Percentiles rank a stretch among this genome's conserved stretches.
These are phyloP conservation scores for Arrhopalites spinosus DNA, from an alignment of 2,888 invertebrate species.

Conservation along the genomic window DNA sequence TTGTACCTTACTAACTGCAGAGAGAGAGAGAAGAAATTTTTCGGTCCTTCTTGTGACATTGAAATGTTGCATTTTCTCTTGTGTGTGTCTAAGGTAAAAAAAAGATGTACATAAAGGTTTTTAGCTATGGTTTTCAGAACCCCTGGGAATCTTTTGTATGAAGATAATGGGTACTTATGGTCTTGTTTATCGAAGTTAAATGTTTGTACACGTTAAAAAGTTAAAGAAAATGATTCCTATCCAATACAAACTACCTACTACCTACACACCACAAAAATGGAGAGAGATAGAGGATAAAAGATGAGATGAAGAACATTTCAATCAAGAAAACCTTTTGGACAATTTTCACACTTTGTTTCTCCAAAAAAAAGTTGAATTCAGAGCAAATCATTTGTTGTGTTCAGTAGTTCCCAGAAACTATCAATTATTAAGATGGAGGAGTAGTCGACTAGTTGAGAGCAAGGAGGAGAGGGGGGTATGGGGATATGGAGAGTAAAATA, in stretches of 20 bases:
- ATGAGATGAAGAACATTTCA: conserved; percentile 26
- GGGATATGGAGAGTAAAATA: conserved; percentile 30
- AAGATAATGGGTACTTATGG: too few relatives aligned
- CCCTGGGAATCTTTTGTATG: too few relatives aligned
- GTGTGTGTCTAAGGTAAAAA: too few relatives aligned
- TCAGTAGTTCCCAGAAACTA: conserved; percentile 20
- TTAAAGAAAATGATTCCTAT: too few relatives aligned
- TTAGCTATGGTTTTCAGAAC: too few relatives aligned
- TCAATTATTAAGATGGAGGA: conserved; percentile 12
- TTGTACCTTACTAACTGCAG: not conserved
- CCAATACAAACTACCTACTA: not conserved
- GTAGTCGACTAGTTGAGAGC: not conserved
- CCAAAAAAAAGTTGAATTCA: not conserved
- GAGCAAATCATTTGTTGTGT: not conserved
- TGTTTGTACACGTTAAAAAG: too few relatives aligned
- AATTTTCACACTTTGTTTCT: conserved; percentile 41
- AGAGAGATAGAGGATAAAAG: too few relatives aligned
- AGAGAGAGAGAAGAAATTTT: too few relatives aligned
- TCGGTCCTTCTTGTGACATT: too few relatives aligned
- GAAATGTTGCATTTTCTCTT: too few relatives aligned
- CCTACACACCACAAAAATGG: not conserved
- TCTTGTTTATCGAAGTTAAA: too few relatives aligned
- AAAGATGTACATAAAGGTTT: too few relatives aligned
- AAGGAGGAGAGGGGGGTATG: not conserved
- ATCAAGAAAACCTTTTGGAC: conserved; percentile 31